These are phyloP conservation scores for Coptodon bakossiorum DNA, from an alignment of 2,113 vertebrate genomes.

Conservation along the genomic window DNA sequence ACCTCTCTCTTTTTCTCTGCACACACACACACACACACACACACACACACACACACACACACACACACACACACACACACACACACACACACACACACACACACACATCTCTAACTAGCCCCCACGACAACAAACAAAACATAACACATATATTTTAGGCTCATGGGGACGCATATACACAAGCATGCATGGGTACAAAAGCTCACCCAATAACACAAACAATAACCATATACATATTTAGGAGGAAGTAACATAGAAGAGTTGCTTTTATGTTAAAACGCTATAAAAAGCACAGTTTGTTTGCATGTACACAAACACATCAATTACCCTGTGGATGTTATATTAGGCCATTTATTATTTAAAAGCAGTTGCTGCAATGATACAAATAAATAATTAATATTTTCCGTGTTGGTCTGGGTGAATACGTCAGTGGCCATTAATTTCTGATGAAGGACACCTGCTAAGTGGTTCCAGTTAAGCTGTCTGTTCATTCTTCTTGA, in stretches of 20 bases:
- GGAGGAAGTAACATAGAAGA: neutral
- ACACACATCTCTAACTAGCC: neutral
- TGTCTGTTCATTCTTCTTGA: neutral
- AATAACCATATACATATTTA: neutral
- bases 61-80: no score
- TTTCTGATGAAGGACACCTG: neutral
- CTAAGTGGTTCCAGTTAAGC: neutral
- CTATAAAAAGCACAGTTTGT: neutral
- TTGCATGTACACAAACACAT: neutral
- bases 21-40: no score
- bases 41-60: no score
- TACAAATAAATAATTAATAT: neutral
- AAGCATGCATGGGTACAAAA: neutral
- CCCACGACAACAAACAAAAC: neutral
- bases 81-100: neutral
- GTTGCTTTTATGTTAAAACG: neutral
- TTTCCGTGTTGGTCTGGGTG: neutral
- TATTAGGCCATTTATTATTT: neutral
- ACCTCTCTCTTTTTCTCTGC: no score
- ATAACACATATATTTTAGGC: neutral
- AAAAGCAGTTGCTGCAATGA: neutral
- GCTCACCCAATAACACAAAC: neutral
- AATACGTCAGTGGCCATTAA: neutral
- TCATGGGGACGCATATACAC: neutral
- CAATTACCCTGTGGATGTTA: neutral